Base-by-base conservation (phyloP, 2,888 invertebrate genomes). In the Maniola hyperantus region DNA sequence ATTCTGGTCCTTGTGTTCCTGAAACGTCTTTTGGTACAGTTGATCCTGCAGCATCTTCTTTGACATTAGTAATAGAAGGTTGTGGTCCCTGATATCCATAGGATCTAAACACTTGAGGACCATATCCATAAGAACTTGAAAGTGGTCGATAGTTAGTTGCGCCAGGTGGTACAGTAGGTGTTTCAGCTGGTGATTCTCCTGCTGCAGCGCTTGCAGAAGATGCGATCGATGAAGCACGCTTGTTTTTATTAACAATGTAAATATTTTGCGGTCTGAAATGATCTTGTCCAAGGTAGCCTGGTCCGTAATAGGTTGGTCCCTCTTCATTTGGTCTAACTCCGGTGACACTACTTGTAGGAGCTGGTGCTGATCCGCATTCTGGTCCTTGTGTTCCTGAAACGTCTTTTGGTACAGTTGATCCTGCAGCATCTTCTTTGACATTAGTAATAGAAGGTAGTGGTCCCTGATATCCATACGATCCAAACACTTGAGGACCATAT, bases 401-500 rank as follows among this genome's bases (percentile, higher is more conserved):
- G 4, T 36, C 50, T 10, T 2, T 11, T 20, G 50, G 48, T 46
- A 48, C 50, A 8, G 18, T 8, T 34, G 50, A 36, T 36, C 42
- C 6, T 20, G 18, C 11, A 39, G 11, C 33, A 20, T 6, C 26
- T 26, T 51, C 51, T 1, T 26, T 51, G 10, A 26, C 11, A 26
- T 0, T 13, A 26, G 51, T 26, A 51, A 51, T 5, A 20, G 26
- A 50, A 18, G 50, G 5, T 33, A n/a, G 53, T 33, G 53, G 33
- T 57, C 15, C n/a, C 15, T 36, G n/a, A 57, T 57, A 39, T 39
- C 36, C 53, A 53, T 34, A 53, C 2, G 53, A 33, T 11, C 13
- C 13, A 13, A 53, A 39, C 0, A 36, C 36, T 55, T 39, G 36
- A 39, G 55, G 39, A 6, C 55, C 39, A 18, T 18, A 39, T n/a